phyloP scores from a whole-genome alignment of 2,888 invertebrate species.

The Perizoma affinitatum region DNA sequence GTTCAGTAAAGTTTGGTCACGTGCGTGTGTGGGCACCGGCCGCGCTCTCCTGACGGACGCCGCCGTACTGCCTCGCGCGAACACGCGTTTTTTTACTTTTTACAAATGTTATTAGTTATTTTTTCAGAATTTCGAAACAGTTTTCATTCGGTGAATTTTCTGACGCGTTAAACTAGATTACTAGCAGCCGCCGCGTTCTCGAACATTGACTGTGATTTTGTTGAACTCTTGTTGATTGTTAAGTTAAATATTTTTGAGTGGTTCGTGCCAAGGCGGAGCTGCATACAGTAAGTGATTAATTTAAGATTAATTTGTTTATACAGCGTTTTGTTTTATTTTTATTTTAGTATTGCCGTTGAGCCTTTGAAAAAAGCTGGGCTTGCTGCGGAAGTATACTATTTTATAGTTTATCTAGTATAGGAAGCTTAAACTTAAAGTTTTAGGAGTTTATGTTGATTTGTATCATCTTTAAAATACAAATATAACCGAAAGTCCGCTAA shows the following conservation, averaged over 20 bases:
- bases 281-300: slow-evolving; percentile 59
- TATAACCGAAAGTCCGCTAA: too few species aligned
- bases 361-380: background rate
- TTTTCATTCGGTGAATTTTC: slow-evolving; percentile 56
- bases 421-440: background rate
- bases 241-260: slow-evolving; percentile 57
- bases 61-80: slow-evolving; percentile 29
- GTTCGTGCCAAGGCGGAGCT: slow-evolving; percentile 37
- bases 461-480: too few species aligned
- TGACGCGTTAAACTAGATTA: slow-evolving; percentile 52
- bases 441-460: too few species aligned
- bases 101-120: slow-evolving; percentile 36
- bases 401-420: background rate
- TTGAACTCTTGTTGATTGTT: slow-evolving; percentile 73
- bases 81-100: slow-evolving; percentile 40
- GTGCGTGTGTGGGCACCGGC: slow-evolving; percentile 70
- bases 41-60: slow-evolving; percentile 56
- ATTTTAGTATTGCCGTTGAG: too few species aligned
- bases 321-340: background rate
- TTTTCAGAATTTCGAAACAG: slow-evolving; percentile 43
- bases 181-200: slow-evolving; percentile 53
- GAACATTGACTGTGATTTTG: slow-evolving; percentile 77
- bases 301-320: background rate
- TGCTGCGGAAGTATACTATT: slow-evolving; percentile 11
- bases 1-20: slow-evolving; percentile 66